Evolutionary conservation across 92 coral and sea anemone species (phyloP).

Genomic region (Zoanthus gigantus): DNA sequence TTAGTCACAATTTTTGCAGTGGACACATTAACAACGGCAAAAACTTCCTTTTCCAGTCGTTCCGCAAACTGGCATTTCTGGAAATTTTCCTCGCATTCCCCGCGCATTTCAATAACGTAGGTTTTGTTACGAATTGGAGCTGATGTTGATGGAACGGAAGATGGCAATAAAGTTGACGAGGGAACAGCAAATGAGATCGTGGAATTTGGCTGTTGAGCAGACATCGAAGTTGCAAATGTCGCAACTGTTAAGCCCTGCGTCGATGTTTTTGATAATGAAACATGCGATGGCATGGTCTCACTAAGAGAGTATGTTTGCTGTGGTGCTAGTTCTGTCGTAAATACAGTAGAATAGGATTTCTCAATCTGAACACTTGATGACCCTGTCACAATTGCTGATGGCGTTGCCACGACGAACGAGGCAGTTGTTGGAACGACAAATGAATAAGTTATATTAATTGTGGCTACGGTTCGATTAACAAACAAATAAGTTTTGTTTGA

Average conservation of each 20-base stretch:
- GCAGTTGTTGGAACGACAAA: neutral
- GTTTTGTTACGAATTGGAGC: conserved; percentile 6
- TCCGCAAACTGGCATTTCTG: conserved; percentile 28
- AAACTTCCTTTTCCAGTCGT: conserved; percentile 6
- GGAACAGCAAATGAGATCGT: neutral
- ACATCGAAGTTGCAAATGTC: neutral
- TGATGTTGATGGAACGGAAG: neutral
- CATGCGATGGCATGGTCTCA: neutral
- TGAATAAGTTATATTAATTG: neutral
- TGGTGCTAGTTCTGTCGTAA: neutral
- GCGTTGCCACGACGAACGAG: neutral
- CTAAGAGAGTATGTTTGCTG: neutral
- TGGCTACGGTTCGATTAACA: neutral
- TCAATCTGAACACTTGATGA: neutral
- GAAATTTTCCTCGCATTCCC: conserved; percentile 27
- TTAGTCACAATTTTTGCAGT: neutral
- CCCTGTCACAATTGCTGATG: neutral
- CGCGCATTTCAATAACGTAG: conserved; percentile 17
- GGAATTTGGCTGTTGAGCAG: neutral
- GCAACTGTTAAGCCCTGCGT: neutral
- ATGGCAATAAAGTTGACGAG: conserved; percentile 10
- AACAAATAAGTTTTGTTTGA: neutral
- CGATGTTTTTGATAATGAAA: neutral
- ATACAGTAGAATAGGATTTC: neutral
- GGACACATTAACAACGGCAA: neutral